phyloP scores from a whole-genome alignment of 2,113 vertebrate species.

The Malurus alboscapulatus region DNA sequence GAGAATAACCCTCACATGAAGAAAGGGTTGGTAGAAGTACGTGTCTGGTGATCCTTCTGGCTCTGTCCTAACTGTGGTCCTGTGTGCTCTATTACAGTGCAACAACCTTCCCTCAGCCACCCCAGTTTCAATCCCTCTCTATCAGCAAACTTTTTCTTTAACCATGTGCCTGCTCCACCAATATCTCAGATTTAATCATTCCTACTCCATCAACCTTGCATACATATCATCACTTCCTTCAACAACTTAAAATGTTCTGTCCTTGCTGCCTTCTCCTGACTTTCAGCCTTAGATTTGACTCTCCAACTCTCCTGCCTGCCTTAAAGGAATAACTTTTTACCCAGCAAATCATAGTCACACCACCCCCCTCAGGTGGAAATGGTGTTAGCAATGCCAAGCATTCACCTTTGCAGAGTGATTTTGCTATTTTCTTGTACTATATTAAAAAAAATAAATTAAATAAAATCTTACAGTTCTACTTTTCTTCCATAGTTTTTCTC shows the following conservation, averaged over 20 bases:
- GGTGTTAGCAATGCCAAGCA: background rate
- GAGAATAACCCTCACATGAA: background rate
- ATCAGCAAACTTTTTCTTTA: background rate
- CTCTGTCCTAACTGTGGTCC: background rate
- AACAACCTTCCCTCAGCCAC: background rate
- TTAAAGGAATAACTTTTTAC: background rate
- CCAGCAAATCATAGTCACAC: background rate
- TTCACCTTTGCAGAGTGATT: background rate
- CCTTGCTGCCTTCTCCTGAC: background rate
- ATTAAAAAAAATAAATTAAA: background rate
- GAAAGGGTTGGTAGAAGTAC: background rate
- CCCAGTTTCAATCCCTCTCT: background rate
- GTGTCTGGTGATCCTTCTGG: background rate
- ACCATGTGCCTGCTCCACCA: background rate
- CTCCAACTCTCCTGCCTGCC: background rate
- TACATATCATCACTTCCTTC: background rate
- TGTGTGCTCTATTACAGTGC: background rate
- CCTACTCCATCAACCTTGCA: background rate
- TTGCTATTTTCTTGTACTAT: background rate
- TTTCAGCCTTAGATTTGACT: background rate
- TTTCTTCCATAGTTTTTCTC: slow-evolving; percentile 93
- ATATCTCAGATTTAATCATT: background rate
- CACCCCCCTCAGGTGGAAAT: background rate
- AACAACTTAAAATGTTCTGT: background rate
- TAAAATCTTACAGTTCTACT: slow-evolving; percentile 87